phyloP scores from a whole-genome alignment of 30 jellyfish, hydroid and myxozoan species.

The Sanderia malayensis region DNA sequence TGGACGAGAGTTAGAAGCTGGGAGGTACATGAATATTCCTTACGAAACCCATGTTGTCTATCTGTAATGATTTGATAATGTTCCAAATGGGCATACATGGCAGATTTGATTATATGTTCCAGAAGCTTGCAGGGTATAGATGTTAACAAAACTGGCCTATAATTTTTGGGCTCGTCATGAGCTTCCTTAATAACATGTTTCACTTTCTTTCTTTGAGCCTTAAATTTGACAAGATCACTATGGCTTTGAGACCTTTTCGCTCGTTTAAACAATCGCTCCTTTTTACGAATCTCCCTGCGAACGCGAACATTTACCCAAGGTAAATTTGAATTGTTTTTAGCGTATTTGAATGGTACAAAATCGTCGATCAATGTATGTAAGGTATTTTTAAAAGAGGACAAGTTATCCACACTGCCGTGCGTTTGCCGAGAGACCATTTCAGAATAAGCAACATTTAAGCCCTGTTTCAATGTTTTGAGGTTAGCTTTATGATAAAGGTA shows the following conservation, averaged over 20 bases:
- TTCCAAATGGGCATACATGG: conserved; percentile 53
- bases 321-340: conserved; percentile 19
- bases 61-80: conserved; percentile 23
- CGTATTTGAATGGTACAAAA: conserved; percentile 17
- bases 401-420: conserved; percentile 46
- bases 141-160: conserved; percentile 51
- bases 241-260: conserved; percentile 28
- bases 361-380: conserved; percentile 28
- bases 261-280: conserved; percentile 33
- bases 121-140: conserved; percentile 57
- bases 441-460: conserved; percentile 38
- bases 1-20: conserved; percentile 40
- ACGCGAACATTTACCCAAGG: conserved; percentile 31
- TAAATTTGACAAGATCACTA: conserved; percentile 26
- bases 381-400: conserved; percentile 30
- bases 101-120: conserved; percentile 40
- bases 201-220: conserved; percentile 42
- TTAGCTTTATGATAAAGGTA: conserved; percentile 41
- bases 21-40: too few relatives aligned
- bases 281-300: conserved; percentile 37
- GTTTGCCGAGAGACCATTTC: conserved; percentile 42
- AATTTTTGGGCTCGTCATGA: conserved; percentile 44
- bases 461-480: conserved; percentile 39
- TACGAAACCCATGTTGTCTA: conserved; percentile 47
- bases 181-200: conserved; percentile 33